Evolutionary conservation across 92 coral and sea anemone genomes (phyloP), one percentile per base, ranked within the genome.

Genomic region (Palythoa caribaeorum): DNA sequence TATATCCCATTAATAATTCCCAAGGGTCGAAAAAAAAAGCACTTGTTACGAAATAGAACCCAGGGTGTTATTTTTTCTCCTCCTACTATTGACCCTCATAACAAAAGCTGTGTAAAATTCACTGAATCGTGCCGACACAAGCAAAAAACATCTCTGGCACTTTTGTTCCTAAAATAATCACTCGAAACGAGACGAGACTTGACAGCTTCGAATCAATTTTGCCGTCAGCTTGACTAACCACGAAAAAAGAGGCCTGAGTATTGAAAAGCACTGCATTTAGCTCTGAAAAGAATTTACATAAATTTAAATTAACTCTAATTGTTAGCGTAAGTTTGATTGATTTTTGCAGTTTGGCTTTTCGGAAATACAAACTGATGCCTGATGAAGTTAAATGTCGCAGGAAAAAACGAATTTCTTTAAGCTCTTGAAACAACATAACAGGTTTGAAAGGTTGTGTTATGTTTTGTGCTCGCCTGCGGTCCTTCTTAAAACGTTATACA

Each of bases 261-360:
- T 62, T 92, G 90, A 92, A 92, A 92, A 88, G 92, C 87, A 69
- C 87, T 88, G 89, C 92, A 88, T 92, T 88, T 88, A 88, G 77
- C 44, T 88, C 87, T 92, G 92, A 92, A 70, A 88, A 63, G 87
- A 92, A 92, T 92, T 92, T 88, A 92, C 94, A 92, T 92, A 92
- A 88, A 92, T 92, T 88, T 73, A 92, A 92, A 92, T 92, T 92
- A 92, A 85, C 89, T 87, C 83, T 92, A 92, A 92, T 92, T 92
- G 94, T 92, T 84, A 79, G 89, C 87, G 79, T 90, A 72, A 80
- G 90, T 52, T 79, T 86, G 94, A 88, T 89, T 89, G 89, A 92
- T 92, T 88, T 91, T 90, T 76, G n/a, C 78, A 87, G 79, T 87
- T 84, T 20, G 51, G 52, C 86, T 88, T 91, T 80, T 83, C 81